Evolutionary conservation across 2,113 vertebrate genomes (phyloP).

Genomic region (Benthochromis sp.): DNA sequence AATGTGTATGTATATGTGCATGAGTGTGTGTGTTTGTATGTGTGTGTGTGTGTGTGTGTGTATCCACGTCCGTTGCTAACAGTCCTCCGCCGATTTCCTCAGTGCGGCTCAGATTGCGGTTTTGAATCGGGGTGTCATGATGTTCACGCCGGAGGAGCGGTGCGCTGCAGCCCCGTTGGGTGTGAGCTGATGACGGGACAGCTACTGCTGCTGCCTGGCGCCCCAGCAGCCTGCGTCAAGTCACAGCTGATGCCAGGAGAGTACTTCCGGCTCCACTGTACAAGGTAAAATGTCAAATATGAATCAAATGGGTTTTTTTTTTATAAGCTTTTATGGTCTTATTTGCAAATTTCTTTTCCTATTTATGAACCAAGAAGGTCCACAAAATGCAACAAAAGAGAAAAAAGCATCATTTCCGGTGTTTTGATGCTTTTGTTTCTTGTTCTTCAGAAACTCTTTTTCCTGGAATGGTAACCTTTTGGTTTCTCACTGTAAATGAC

Average conservation of each 20-base stretch:
- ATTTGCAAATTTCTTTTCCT: fast-evolving
- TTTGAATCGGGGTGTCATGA: conserved; percentile 41
- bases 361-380: not conserved
- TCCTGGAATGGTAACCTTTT: not conserved
- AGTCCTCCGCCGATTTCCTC: not conserved
- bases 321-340: not conserved
- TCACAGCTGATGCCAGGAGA: fast-evolving
- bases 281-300: not conserved
- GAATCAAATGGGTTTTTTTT: fast-evolving
- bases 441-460: not conserved
- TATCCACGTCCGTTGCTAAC: not conserved
- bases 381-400: not conserved
- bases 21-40: not conserved
- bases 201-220: conserved; percentile 28
- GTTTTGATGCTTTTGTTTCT: not conserved
- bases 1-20: not conserved
- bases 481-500: not conserved
- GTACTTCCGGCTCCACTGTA: conserved; percentile 7
- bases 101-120: conserved; percentile 29
- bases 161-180: conserved; percentile 48
- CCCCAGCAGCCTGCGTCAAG: conserved; percentile 15
- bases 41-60: not conserved
- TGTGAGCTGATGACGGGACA: conserved; percentile 56
- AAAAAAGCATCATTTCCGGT: not conserved
- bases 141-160: conserved; percentile 32